phyloP scores from a whole-genome alignment of 2,797 vertebrate genomes.

The Cynopterus sphinx region DNA sequence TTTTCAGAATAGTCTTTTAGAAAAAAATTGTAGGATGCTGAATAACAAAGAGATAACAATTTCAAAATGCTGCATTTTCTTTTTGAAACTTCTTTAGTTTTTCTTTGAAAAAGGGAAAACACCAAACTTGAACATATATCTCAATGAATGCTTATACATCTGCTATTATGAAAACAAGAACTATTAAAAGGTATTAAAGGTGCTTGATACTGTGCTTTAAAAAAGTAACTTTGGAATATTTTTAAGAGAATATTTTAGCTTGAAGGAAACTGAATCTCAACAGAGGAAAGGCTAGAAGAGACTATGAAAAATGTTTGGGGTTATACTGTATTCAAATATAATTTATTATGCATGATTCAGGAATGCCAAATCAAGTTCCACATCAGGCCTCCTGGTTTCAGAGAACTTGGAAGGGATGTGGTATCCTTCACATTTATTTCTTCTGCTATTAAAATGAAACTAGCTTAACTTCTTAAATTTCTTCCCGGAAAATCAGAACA shows the following conservation, averaged over 20 bases:
- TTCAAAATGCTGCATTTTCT: slow-evolving; percentile 49
- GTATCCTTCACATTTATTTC: slow-evolving; percentile 47
- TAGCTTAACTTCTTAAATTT: slow-evolving; percentile 24
- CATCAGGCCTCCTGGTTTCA: background rate
- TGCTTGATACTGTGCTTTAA: background rate
- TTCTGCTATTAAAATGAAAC: slow-evolving; percentile 38
- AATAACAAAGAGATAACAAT: background rate
- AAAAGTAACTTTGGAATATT: slow-evolving; percentile 37
- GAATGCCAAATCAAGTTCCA: background rate
- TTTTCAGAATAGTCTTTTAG: slow-evolving; percentile 30
- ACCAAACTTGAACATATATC: background rate
- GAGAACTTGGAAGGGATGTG: background rate
- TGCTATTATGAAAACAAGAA: slow-evolving; percentile 1
- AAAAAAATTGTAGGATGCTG: slow-evolving; percentile 7
- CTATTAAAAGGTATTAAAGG: background rate
- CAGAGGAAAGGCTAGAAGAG: background rate
- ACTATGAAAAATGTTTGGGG: slow-evolving; percentile 25
- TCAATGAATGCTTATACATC: background rate
- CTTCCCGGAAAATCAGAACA: background rate
- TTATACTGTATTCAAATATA: background rate
- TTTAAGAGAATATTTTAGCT: slow-evolving; percentile 2
- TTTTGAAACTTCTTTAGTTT: slow-evolving; percentile 4
- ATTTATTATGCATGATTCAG: slow-evolving; percentile 34
- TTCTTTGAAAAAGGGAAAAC: slow-evolving; percentile 37
- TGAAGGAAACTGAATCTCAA: slow-evolving; percentile 2